Evolutionary conservation across 2,888 invertebrate genomes (phyloP), one percentile per base, ranked within the genome.

Genomic region (Halictus quadricinctus): DNA sequence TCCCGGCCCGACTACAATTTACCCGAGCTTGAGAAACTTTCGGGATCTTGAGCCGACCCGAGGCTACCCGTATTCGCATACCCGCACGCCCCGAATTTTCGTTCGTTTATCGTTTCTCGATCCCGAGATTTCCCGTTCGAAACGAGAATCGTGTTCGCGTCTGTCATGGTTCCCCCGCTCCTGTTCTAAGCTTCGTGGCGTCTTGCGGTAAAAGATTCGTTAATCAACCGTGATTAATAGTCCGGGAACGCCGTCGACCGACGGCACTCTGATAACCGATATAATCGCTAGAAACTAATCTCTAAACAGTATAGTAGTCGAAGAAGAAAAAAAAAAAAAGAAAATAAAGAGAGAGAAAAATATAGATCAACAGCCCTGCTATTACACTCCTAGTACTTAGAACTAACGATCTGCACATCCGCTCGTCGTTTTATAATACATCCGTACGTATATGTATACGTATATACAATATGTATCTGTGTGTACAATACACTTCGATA

Each of bases 101-200:
- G 54, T 10, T 54, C 54, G 54, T 54, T 54, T 21, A 54, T 54
- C 21, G 21, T 21, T 54, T 54, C 21, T 54, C 60, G 60, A 25
- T 60, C 60, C 25, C 60, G 25, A 25, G 25, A 60, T 13, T 25
- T 70, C 36, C 36, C 73, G 72, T 69, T n/a, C 64, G 72, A 80
- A 79, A 75, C 73, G 73, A 76, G 80, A 66, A 72, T 29, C 21
- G 41, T 18, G 12, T 46, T 18, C 43, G 77, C 88, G 90, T 80
- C 87, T 90, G 91, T 92, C 93, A 93, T 93, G 93, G 92, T 92
- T 92, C 89, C 90, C 90, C 91, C 89, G 89, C 90, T 91, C 60
- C 87, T 84, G 76, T 81, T 66, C 88, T 75, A 86, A 86, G 74
- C 80, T 84, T 78, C 73, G 83, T 80, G 74, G 72, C 86, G 54